Evolutionary conservation across 2,797 vertebrate species (phyloP), one percentile per base, ranked within the genome.

Genomic region (Harpagifer antarcticus): DNA sequence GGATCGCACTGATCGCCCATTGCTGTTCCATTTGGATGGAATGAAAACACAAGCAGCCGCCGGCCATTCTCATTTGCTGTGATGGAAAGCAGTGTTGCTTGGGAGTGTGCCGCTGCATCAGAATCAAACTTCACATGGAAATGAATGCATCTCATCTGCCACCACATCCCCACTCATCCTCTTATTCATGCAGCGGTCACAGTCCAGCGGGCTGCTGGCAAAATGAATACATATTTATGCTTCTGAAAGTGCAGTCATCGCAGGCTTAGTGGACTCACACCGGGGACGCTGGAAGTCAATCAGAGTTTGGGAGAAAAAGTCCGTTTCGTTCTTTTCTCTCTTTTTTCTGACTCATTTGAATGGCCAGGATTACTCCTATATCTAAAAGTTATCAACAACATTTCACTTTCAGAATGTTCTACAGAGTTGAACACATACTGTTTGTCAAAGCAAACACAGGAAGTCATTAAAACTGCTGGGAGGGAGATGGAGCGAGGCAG

Each of bases 141-240:
- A 85, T 85, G 79, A 89, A 59, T 72, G 80, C 80, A 78, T 82
- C 79, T 87, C 81, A 78, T 88, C 83, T 78, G 76, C 72, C 71
- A 61, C 74, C 81, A 64, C 77, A 62, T 73, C 76, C 81, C 52
- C 76, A 75, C 79, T 87, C 74, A 78, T 83, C 79, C 80, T 86
- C 73, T 84, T 83, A 79, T 84, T 86, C 78, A 86, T 73, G 66
- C 86, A 56, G 75, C 4, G 68, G 83, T 86, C 85, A 86, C 81
- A 83, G 74, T 83, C 71, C 76, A 86, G 44, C 59, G 75, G 79
- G 77, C 75, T 77, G 78, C 69, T 64, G 64, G 76, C 70, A 77
- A 72, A 80, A 76, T 79, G 52, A 86, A 87, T 88, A 78, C 81
- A 90, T 86, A 85, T 88, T 87, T 84, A 86, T 83, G 79, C 67